Evolutionary conservation across 2,888 invertebrate genomes (phyloP), one percentile per base, ranked within the genome.

Genomic region (Nemapogon koenigi): DNA sequence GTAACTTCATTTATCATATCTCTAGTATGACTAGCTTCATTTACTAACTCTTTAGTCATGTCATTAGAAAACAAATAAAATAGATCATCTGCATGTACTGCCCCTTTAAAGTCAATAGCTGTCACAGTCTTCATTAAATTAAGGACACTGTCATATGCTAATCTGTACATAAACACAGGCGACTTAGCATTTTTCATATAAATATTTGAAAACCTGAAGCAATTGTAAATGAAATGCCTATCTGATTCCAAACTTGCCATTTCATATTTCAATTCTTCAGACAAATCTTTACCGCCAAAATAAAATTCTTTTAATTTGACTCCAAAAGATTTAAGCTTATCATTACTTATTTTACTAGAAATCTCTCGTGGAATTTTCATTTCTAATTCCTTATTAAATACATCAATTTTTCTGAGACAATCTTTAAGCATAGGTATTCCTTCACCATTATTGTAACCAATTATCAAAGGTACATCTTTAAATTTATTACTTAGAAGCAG

Each of bases 31-130:
- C 57, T 51, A 4, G 55, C 49, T 2, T 57, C 45, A 35, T 49
- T 46, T 18, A 64, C 64, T 13, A 49, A 46, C 33, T 62, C 58
- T 32, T 55, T 54, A 27, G 59, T 58, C 7, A 46, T 39, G 1
- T 50, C 48, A n/a, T 52, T 56, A 35, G 59, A 59, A 40, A 75
- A 76, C 26, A 64, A 38, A 42, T 75, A 75, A 14, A 57, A 57
- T 28, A 75, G 1, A 2, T 76, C 76, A 43, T 78, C 78, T 1
- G 55, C 66, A 38, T 78, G 76, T n/a, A 55, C 52, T 1, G 62
- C 66, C 0, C 81, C 81, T 50, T 55, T 46, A 29, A 60, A 42
- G 3, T 55, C 35, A 0, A 41, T 35, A 2, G 50, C 8, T 2
- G 51, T 25, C 2, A 50, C n/a, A 3, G 42, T 45, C 42, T 67